Evolutionary conservation across 2,888 invertebrate species (phyloP).

Genomic region (Harpalus rufipes): DNA sequence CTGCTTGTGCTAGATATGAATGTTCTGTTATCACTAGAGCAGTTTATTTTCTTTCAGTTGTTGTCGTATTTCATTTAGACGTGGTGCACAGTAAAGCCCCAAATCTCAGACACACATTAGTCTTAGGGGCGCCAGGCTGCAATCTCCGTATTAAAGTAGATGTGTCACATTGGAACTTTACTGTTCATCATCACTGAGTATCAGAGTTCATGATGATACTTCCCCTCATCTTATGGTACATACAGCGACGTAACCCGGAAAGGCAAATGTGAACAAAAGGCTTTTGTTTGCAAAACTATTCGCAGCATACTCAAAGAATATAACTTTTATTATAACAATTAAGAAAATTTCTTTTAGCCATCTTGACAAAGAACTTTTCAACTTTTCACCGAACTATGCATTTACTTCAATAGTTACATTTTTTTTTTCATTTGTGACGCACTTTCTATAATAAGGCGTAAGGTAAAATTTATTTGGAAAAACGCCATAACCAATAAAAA

Average conservation of each 20-base stretch:
- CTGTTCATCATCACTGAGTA: background rate
- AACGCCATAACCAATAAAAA: too few species aligned
- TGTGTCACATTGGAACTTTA: conserved; percentile 9
- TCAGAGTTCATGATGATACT: conserved; percentile 18
- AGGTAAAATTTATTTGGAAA: too few species aligned
- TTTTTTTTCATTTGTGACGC: too few species aligned
- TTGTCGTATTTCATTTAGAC: conserved; percentile 48
- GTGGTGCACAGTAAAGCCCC: conserved; percentile 46
- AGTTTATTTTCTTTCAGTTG: conserved; percentile 42
- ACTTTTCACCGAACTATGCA: too few species aligned
- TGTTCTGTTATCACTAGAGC: conserved; percentile 48
- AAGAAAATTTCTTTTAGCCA: too few species aligned
- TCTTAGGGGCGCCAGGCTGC: background rate
- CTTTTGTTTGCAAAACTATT: too few species aligned
- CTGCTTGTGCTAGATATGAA: conserved; percentile 43
- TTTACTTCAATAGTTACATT: too few species aligned
- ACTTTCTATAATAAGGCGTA: too few species aligned
- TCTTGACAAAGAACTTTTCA: too few species aligned
- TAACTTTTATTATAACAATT: too few species aligned
- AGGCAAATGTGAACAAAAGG: background rate
- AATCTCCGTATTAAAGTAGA: conserved; percentile 20
- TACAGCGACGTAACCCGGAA: background rate
- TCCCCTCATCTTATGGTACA: conserved; percentile 24
- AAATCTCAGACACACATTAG: conserved; percentile 34
- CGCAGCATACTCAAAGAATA: too few species aligned